A percentile compares a stretch with the other conserved stretches of the same genome.
Evolutionary conservation across 2,797 vertebrate genomes (phyloP).

Genomic region (Bufotes viridis): DNA sequence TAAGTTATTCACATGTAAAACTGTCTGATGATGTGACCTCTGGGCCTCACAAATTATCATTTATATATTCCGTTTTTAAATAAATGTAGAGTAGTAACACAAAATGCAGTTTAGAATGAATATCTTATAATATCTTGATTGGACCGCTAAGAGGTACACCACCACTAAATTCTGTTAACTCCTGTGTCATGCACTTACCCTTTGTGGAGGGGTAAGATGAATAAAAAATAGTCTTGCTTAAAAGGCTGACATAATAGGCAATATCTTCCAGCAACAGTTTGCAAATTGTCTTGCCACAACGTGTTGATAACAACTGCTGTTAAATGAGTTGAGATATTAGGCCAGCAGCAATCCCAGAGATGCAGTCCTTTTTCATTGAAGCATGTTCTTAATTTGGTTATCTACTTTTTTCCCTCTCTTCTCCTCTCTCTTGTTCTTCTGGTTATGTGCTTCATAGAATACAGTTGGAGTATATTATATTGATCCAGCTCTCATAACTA

Average conservation of each 20-base stretch:
- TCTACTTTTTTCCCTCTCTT: conserved; percentile 1
- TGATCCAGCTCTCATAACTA: not conserved
- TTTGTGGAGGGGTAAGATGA: conserved; percentile 12
- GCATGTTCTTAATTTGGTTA: conserved; percentile 12
- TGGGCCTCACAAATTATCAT: not conserved
- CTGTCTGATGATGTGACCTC: not conserved
- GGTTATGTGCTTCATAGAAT: not conserved
- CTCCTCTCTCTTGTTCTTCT: not conserved
- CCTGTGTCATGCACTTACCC: conserved; percentile 27
- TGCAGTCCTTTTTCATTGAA: not conserved
- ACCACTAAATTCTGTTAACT: conserved; percentile 49
- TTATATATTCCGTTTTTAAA: not conserved
- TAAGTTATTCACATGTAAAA: no score
- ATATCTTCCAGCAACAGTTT: conserved; percentile 52
- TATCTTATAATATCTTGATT: not conserved
- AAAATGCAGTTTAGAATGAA: not conserved
- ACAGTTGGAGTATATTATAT: not conserved
- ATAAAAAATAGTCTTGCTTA: conserved; percentile 31
- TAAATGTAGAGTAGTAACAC: no score
- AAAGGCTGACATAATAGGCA: conserved; percentile 13
- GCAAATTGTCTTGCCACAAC: conserved; percentile 47
- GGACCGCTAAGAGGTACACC: conserved; percentile 8
- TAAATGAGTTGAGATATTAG: conserved; percentile 47
- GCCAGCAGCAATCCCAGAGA: conserved; percentile 28
- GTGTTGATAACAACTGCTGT: conserved; percentile 51